Conservation (phyloP, 2,113 vertebrate genomes). For the Abramis brama region DNA sequence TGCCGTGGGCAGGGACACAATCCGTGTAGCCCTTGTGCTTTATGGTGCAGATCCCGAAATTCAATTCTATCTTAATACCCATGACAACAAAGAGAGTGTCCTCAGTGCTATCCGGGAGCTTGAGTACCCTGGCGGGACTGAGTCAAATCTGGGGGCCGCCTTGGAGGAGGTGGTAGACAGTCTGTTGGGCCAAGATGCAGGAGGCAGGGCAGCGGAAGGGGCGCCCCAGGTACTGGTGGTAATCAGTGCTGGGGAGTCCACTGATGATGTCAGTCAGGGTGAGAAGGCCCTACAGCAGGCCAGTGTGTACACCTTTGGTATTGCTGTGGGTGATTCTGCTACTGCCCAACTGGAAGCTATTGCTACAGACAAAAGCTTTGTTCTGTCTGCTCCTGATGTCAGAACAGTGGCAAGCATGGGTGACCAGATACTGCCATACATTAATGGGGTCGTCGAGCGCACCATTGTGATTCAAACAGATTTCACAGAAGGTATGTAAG, state of each 20-base stretch:
- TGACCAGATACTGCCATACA: conserved; percentile 83
- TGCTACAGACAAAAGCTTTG: conserved; percentile 86
- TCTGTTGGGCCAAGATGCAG: conserved; percentile 83
- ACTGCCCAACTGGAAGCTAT: conserved; percentile 85
- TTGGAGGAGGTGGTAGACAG: conserved; percentile 86
- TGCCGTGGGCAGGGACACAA: conserved; percentile 84
- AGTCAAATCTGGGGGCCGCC: conserved; percentile 88
- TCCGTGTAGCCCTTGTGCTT: conserved; percentile 89
- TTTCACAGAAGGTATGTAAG: conserved; percentile 94
- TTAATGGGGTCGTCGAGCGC: conserved; percentile 87
- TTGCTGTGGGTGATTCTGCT: conserved; percentile 81
- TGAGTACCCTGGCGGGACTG: conserved; percentile 79
- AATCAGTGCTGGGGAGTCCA: conserved; percentile 88
- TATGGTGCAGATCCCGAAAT: conserved; percentile 85
- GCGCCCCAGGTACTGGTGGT: conserved; percentile 92
- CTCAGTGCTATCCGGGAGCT: conserved; percentile 86
- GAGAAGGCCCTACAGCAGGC: conserved; percentile 88
- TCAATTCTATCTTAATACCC: conserved; percentile 87
- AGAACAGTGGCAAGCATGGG: conserved; percentile 77
- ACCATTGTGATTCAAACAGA: conserved; percentile 86
- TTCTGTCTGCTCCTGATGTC: conserved; percentile 85
- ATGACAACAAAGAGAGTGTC: conserved; percentile 83
- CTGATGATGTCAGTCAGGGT: conserved; percentile 86
- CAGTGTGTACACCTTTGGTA: conserved; percentile 82
- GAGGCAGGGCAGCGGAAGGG: conserved; percentile 90